A percentile compares a stretch with the other conserved stretches of the same genome.
Evolutionary conservation across 2,888 invertebrate genomes (phyloP).

Genomic region (Embidobia sp.): DNA sequence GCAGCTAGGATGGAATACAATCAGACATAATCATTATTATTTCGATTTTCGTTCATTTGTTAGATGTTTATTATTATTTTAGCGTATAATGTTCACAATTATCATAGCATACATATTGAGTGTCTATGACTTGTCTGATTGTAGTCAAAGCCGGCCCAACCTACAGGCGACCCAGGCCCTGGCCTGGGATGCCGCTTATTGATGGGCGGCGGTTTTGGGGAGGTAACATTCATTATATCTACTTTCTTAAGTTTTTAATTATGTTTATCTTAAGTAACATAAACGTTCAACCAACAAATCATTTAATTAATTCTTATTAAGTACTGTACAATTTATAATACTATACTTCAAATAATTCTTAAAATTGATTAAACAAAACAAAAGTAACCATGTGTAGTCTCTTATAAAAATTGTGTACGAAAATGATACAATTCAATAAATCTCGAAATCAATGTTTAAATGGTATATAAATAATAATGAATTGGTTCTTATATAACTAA

Average conservation of each 20-base stretch:
- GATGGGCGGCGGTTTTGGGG: constrained; percentile 55
- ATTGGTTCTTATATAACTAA: too few relatives aligned
- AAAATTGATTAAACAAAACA: too few relatives aligned
- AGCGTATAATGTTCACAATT: too few relatives aligned
- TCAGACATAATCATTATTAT: constrained; percentile 38
- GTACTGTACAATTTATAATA: too few relatives aligned
- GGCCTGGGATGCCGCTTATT: constrained; percentile 49
- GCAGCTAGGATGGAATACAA: constrained; percentile 18
- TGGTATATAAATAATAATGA: too few relatives aligned
- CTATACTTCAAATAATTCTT: too few relatives aligned
- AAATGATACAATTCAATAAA: not conserved
- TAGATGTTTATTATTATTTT: not conserved
- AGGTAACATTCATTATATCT: constrained; percentile 37
- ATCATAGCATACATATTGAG: constrained; percentile 4
- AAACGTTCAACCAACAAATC: too few relatives aligned
- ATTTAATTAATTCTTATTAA: too few relatives aligned
- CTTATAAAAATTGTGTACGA: constrained; percentile 26
- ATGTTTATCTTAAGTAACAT: too few relatives aligned
- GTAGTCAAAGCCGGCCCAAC: constrained; percentile 54
- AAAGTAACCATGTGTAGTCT: too few relatives aligned
- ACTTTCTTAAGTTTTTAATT: not conserved
- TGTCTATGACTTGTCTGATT: constrained; percentile 39
- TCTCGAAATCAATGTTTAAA: not conserved
- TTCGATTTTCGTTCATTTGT: constrained; percentile 8
- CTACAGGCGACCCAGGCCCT: constrained; percentile 58